Conservation (phyloP, 2,888 invertebrate species). For the Nudaria mundana region DNA sequence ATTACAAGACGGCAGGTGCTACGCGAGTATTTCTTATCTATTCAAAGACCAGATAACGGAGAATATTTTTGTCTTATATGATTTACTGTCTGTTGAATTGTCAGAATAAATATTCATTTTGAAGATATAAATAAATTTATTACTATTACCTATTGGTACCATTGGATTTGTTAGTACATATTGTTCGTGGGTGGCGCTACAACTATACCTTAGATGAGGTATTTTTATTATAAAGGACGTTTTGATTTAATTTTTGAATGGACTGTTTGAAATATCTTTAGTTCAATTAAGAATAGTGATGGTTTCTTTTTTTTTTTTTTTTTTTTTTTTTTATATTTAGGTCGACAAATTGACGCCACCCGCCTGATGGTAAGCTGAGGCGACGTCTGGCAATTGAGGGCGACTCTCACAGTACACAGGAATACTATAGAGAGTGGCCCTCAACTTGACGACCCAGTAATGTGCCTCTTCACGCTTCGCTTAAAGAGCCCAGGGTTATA, state of each 20-base stretch:
- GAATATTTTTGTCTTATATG: constrained; percentile 33
- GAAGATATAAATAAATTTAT: constrained; percentile 13
- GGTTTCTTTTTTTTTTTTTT: too few species aligned
- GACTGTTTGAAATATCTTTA: too few species aligned
- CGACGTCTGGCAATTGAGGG: too few species aligned
- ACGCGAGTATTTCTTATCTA: constrained; percentile 53
- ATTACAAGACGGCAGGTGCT: constrained; percentile 72
- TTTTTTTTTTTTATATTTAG: too few species aligned
- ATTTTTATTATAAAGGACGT: background rate
- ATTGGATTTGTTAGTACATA: constrained; percentile 1
- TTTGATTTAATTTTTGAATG: background rate
- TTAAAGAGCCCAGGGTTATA: too few species aligned
- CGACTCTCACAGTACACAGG: too few species aligned
- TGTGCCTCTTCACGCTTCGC: too few species aligned
- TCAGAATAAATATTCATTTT: constrained; percentile 25
- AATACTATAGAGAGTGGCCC: too few species aligned
- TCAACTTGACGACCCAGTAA: too few species aligned
- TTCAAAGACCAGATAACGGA: constrained; percentile 52
- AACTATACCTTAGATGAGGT: background rate
- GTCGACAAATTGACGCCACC: too few species aligned
- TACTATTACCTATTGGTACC: constrained; percentile 2
- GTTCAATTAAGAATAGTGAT: too few species aligned
- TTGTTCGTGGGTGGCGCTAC: constrained; percentile 10
- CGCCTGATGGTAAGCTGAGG: too few species aligned
- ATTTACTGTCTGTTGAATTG: constrained; percentile 21